Base-by-base conservation (phyloP, 92 coral and sea anemone genomes). In the Chrysogorgia sp. region DNA sequence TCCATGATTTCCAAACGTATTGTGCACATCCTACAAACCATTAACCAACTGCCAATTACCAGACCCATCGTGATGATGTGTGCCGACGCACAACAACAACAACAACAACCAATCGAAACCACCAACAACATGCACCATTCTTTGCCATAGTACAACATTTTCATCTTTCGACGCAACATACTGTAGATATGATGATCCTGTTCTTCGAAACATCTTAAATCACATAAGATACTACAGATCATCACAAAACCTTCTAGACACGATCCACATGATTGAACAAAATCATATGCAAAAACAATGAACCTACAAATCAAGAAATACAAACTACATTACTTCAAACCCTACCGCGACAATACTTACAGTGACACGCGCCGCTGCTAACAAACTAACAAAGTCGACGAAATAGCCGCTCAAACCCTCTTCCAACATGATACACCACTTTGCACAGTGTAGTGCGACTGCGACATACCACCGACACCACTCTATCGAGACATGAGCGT, bases 51-150 rank as follows among this genome's bases (percentile, higher is more conserved):
- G 23, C 68, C 63, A 7, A n/a, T n/a, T n/a, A 58, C 63, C 0
- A 60, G 88, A 29, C 81, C 81, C 0, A 79, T 84, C 1, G 69
- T 70, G 3, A 8, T 84, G 0, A 1, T 79, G 31, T 79, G 84
- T 33, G 71, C 81, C 0, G 84, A 84, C 10, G 58, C 20, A 8
- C 58, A 49, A 25, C 84, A 84, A 24, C 58, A 49, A 25, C 84
- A 84, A 24, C 88, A 77, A 25, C 88, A 68, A 37, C 84, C 88
- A 6, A 45, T 84, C 0, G 75, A 49, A 3, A 60, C 67, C 0
- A 31, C 40, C 2, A 75, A 77, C 14, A 57, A 2, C 41, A 58
- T 0, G 35, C 58, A 12, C 26, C 15, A 0, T 48, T 77, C 19
- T 43, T 32, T 15, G 22, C 35, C 0, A 10, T 32, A 0, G 34